Conservation (phyloP, 2,797 vertebrate genomes). For the Nyctalus aviator region DNA sequence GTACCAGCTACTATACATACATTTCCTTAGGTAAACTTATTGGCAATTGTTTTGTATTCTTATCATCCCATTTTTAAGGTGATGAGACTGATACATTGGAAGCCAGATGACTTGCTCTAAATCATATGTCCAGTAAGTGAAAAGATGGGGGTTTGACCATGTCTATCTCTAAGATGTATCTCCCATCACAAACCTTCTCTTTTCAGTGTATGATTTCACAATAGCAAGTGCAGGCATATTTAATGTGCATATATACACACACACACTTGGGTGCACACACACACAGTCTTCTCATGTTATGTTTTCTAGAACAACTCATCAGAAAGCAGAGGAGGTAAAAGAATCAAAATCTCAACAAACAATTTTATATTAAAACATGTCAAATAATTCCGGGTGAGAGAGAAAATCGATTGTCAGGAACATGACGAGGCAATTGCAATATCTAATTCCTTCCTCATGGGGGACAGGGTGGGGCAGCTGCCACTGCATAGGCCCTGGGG, state of each 20-base stretch:
- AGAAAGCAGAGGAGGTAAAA: conserved; percentile 39
- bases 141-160: not conserved
- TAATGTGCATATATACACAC: not conserved
- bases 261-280: not conserved
- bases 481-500: not conserved
- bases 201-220: not conserved
- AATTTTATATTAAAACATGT: conserved; percentile 24
- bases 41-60: not conserved
- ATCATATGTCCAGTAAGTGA: not conserved
- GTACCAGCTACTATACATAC: not conserved
- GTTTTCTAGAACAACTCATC: not conserved
- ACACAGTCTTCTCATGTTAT: not conserved
- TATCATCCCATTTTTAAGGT: conserved; percentile 1
- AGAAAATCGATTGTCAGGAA: not conserved
- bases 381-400: not conserved
- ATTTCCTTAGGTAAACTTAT: not conserved
- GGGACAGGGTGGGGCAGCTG: no score
- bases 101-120: not conserved
- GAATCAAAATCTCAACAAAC: not conserved
- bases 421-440: no score
- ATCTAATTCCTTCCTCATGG: not conserved
- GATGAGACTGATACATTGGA: not conserved
- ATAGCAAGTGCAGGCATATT: not conserved
- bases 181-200: not conserved
- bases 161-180: not conserved